These are phyloP conservation scores for Oryzias javanicus DNA, from an alignment of 2,113 vertebrate genomes.

Conservation along the genomic window DNA sequence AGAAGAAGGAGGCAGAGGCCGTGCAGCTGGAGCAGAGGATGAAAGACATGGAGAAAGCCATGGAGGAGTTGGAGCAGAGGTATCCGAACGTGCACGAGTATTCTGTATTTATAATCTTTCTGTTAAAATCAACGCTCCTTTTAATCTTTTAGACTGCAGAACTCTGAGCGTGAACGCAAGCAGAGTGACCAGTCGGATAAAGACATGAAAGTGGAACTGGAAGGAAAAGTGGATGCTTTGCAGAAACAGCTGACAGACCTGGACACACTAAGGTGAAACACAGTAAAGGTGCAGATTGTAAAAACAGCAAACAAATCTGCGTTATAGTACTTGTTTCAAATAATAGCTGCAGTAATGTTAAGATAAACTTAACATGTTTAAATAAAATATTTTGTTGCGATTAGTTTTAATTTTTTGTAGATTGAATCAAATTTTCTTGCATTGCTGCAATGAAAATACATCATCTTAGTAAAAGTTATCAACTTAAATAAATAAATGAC, in stretches of 20 bases:
- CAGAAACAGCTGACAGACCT: conserved; percentile 85
- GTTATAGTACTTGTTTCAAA: neutral
- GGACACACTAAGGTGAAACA: conserved; percentile 81
- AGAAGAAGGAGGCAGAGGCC: conserved; percentile 85
- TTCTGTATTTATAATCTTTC: neutral
- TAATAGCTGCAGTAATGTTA: neutral
- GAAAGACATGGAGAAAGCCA: conserved; percentile 82
- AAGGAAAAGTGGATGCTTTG: conserved; percentile 74
- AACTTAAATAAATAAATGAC: too few species aligned
- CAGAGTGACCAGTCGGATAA: conserved; percentile 81
- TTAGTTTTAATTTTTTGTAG: too few species aligned
- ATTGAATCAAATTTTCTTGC: too few species aligned
- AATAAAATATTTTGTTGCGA: neutral
- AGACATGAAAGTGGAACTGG: conserved; percentile 82
- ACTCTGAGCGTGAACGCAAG: conserved; percentile 78
- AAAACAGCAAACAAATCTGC: neutral
- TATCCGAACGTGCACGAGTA: conserved; percentile 41
- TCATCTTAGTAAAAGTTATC: too few species aligned
- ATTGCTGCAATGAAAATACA: too few species aligned
- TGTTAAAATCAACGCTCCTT: neutral
- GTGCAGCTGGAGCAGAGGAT: conserved; percentile 84
- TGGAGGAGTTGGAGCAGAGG: conserved; percentile 89
- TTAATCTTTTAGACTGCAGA: conserved; percentile 78
- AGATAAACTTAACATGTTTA: neutral
- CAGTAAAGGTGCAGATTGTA: too few species aligned